Evolutionary conservation across 2,888 invertebrate genomes (phyloP).

Genomic region (Thumatha senex): DNA sequence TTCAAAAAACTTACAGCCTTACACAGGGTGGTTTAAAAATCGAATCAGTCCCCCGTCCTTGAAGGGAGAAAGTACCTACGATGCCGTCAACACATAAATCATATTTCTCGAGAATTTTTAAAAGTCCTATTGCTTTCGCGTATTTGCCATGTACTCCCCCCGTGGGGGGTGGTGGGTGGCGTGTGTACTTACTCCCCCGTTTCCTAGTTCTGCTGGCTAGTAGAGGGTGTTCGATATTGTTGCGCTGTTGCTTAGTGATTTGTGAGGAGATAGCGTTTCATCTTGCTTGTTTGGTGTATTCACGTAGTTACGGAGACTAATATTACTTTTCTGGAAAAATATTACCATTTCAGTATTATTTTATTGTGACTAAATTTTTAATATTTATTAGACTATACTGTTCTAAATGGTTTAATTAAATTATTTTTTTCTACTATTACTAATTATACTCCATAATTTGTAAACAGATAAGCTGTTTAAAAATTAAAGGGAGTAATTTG

Average conservation of each 20-base stretch:
- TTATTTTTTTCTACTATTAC: too few relatives aligned
- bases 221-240: conserved; percentile 53
- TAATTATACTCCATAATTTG: too few relatives aligned
- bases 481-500: too few relatives aligned
- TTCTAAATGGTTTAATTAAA: too few relatives aligned
- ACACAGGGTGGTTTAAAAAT: conserved; percentile 79
- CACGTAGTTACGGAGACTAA: background rate
- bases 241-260: conserved; percentile 36
- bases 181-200: conserved; percentile 83
- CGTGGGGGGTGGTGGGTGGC: conserved; percentile 52
- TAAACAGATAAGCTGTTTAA: too few relatives aligned
- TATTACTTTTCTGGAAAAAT: background rate
- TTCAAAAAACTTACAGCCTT: conserved; percentile 48
- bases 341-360: background rate
- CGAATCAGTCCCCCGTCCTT: conserved; percentile 81
- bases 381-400: background rate
- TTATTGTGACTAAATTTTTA: background rate
- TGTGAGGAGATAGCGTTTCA: conserved; percentile 24
- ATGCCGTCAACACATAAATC: conserved; percentile 83
- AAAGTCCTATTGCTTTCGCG: conserved; percentile 84
- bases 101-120: conserved; percentile 84
- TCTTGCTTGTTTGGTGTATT: conserved; percentile 13
- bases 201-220: conserved; percentile 74
- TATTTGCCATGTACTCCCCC: conserved; percentile 84
- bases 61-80: conserved; percentile 67